Percentiles rank a stretch among this genome's conserved stretches.
These are phyloP conservation scores for Amiota mariae DNA, from an alignment of 2,888 invertebrate genomes.

Conservation along the genomic window DNA sequence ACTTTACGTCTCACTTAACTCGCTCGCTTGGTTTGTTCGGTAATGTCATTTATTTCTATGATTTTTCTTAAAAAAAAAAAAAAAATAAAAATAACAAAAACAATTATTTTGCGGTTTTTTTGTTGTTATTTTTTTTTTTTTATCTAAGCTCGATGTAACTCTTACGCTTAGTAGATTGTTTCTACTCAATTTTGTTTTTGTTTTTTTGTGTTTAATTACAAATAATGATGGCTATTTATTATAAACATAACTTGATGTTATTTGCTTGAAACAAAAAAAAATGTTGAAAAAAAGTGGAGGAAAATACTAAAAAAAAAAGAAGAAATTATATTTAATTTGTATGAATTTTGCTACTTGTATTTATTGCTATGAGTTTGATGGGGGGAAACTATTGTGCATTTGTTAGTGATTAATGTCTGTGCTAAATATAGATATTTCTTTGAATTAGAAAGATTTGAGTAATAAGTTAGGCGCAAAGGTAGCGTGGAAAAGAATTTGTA, in stretches of 20 bases:
- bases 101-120: no score
- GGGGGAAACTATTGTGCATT: constrained; percentile 4
- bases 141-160: not conserved
- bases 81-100: not conserved
- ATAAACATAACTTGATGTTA: constrained; percentile 20
- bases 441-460: not conserved
- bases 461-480: not conserved
- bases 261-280: not conserved
- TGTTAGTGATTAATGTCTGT: not conserved
- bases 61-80: constrained; percentile 10
- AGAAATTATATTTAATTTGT: constrained; percentile 19
- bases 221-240: constrained; percentile 51
- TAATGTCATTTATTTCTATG: constrained; percentile 23
- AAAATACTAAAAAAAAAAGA: constrained; percentile 7
- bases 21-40: not conserved
- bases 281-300: not conserved
- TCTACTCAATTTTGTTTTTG: constrained; percentile 10
- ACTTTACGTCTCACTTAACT: not conserved
- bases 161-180: not conserved
- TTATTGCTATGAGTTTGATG: not conserved
- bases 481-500: no score
- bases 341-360: not conserved
- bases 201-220: constrained; percentile 51
- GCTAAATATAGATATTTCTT: not conserved
- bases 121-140: not conserved